Conservation (phyloP, 23 tunicate genomes). For the Trididemnum miniatum region DNA sequence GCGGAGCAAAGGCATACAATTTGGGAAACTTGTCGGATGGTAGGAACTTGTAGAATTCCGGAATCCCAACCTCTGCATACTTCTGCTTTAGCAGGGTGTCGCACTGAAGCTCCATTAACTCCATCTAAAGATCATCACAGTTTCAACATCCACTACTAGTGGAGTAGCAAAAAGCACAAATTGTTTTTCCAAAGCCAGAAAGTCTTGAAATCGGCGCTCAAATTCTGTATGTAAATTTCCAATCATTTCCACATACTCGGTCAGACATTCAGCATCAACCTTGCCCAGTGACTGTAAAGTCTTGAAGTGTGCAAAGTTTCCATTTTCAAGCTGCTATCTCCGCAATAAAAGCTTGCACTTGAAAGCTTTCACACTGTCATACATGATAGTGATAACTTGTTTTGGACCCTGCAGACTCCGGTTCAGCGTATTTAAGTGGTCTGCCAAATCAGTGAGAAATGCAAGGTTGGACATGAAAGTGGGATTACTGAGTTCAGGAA, state of each 20-base stretch:
- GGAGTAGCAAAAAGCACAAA: constrained; percentile 23
- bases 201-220: constrained; percentile 25
- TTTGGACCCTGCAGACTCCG: background rate
- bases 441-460: constrained; percentile 4
- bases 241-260: constrained; percentile 26
- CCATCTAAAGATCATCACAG: constrained; percentile 33
- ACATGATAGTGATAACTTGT: too few species aligned
- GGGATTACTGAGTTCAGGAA: too few species aligned
- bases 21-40: too few species aligned
- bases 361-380: too few species aligned
- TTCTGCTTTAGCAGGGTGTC: too few species aligned
- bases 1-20: constrained; percentile 5
- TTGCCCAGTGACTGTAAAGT: constrained; percentile 13
- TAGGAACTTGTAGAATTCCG: too few species aligned
- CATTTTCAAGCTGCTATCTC: too few species aligned
- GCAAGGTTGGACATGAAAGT: too few species aligned
- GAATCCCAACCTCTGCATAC: too few species aligned
- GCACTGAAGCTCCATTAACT: too few species aligned
- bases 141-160: constrained; percentile 5
- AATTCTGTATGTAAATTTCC: too few species aligned
- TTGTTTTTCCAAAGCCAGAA: constrained; percentile 22
- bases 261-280: constrained; percentile 38
- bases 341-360: too few species aligned
- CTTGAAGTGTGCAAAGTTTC: background rate
- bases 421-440: constrained; percentile 26